Conservation (phyloP, 2,888 invertebrate species). For the Herminia tarsipennalis region DNA sequence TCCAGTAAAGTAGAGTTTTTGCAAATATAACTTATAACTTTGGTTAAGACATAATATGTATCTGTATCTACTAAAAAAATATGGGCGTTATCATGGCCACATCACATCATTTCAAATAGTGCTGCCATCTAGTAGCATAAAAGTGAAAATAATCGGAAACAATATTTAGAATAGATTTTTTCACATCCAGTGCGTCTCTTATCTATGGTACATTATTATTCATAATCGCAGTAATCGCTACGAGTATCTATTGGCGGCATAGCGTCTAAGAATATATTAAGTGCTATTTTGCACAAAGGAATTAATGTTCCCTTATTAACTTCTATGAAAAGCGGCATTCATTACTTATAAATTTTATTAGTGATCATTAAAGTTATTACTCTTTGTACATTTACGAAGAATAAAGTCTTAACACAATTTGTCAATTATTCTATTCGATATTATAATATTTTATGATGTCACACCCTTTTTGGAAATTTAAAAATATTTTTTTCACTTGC, state of each 20-base stretch:
- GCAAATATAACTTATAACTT: no score
- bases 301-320: conserved; percentile 21
- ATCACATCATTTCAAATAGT: no score
- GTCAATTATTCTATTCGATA: conserved; percentile 13
- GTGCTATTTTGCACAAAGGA: conserved; percentile 26
- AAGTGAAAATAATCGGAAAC: background rate
- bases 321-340: conserved; percentile 25
- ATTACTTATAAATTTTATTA: conserved; percentile 9
- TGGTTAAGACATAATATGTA: no score
- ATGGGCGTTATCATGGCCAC: no score
- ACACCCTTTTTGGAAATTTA: background rate
- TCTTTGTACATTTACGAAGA: conserved; percentile 10
- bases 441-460: conserved; percentile 1
- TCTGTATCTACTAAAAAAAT: no score
- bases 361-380: conserved; percentile 16
- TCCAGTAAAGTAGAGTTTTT: no score
- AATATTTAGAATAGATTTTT: background rate
- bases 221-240: conserved; percentile 35
- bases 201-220: conserved; percentile 37
- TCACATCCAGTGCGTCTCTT: conserved; percentile 24
- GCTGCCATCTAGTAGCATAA: conserved; percentile 34
- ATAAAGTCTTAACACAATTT: conserved; percentile 14
- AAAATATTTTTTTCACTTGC: background rate
- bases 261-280: conserved; percentile 29
- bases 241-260: conserved; percentile 34